Base-by-base conservation (phyloP, 1,140 invertebrate species). In the Eufriesea mexicana region DNA sequence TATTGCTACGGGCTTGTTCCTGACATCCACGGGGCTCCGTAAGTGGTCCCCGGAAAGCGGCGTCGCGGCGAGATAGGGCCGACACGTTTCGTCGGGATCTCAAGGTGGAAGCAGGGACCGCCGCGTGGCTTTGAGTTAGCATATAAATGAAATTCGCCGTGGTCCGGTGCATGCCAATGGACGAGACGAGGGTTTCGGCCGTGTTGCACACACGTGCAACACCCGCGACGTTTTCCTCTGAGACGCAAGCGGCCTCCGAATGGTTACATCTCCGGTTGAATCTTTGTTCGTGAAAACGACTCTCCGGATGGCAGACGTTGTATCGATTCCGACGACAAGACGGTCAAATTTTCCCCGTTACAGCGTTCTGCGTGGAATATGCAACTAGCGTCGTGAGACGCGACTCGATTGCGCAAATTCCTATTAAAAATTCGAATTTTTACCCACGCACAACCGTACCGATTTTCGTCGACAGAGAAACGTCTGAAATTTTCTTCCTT, bases 91-190 rank as follows among this genome's bases (percentile, higher is more conserved):
- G 70, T 83, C 71, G 86, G 66, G 83, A 79, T 88, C 87, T 87
- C 84, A 86, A 89, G 84, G 79, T 70, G 83, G 84, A 89, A 83
- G 84, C 76, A 78, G 84, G 84, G 83, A 86, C 71, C 75, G 71
- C 67, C 73, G 75, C 86, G 84, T 80, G 67, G 84, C 84, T 83
- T 83, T 75, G 76, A 73, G 87, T 89, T 89, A 89, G 87, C 87
- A 89, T 89, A 89, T 89, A 89, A 89, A 89, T 89, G 87, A 89
- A 89, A 89, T 89, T 86, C 84, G 47, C 79, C 84, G 82, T 59
- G 79, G 79, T 79, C 80, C 77, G 84, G 64, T 85, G 87, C 85
- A 89, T 89, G 86, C 79, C 86, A 88, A 89, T 89, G 79, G 79
- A 87, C 57, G 83, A 20, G 42, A 35, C 64, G 28, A 57, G 86